Evolutionary conservation across 2,113 vertebrate species (phyloP), one percentile per base, ranked within the genome.

Genomic region (Myiozetetes cayanensis): DNA sequence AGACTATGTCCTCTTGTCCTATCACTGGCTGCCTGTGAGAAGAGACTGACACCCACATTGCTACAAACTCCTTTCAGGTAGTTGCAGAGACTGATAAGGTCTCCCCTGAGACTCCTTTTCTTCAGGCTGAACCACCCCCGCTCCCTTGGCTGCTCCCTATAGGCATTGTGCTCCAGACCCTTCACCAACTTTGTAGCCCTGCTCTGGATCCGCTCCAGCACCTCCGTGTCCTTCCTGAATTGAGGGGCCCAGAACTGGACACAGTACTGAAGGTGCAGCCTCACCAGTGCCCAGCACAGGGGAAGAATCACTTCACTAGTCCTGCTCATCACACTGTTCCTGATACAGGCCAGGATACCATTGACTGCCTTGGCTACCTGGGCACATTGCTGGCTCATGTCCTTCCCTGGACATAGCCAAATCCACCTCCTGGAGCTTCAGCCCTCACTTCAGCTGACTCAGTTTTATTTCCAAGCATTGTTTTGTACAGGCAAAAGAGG

Each of bases 111-210:
- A 6, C 47, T 53, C 9, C 18, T 35, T 19, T 39, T n/a, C 13
- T 70, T 8, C 55, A 43, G 41, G 17, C 9, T 37, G 31, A 70
- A 70, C 10, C 62, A 1, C 2, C n/a, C 14, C 55, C 27, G 13
- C 16, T 68, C 53, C 39, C 21, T 61, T 30, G 47, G 55, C 21
- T 1, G 0, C 3, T 41, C 9, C n/a, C 49, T 47, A 55, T 0
- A 22, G 33, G 10, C n/a, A 2, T 46, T 12, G 7, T 39, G 39
- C 3, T 61, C 62, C n/a, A 53, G 16, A n/a, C 0, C 46, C n/a
- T 25, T 46, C 7, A 1, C 33, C 39, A 52, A 1, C 28, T 61
- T n/a, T 4, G 3, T 2, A 74, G 52, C 28, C 13, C 23, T 75
- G 39, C 62, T n/a, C 61, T 39, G 28, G 10, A 61, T 5, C 7